Conservation (phyloP, 2,113 vertebrate genomes). For the Prinia subflava region DNA sequence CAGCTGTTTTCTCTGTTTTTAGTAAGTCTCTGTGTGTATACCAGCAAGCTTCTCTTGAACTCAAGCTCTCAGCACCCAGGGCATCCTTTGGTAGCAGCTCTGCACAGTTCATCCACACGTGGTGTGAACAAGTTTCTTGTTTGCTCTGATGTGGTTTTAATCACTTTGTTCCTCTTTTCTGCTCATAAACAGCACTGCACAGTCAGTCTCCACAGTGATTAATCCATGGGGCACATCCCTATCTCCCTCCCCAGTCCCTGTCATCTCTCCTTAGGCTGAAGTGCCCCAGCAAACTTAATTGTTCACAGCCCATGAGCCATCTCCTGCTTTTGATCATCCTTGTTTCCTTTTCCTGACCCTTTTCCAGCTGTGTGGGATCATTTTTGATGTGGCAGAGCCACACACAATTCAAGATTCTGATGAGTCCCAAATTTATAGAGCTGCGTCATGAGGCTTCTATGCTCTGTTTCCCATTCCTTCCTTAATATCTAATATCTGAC, state of each 20-base stretch:
- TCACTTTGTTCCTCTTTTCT: background rate
- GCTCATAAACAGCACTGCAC: background rate
- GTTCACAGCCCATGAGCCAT: background rate
- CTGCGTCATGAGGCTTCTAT: background rate
- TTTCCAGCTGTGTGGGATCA: background rate
- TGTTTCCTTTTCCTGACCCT: conserved; percentile 13
- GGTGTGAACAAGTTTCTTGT: background rate
- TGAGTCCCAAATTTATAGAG: background rate
- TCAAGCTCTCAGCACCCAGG: background rate
- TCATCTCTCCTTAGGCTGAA: background rate
- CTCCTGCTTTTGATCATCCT: background rate
- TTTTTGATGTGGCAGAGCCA: conserved; percentile 8
- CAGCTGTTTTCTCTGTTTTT: background rate
- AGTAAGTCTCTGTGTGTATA: background rate
- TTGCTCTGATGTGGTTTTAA: background rate
- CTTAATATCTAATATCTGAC: background rate
- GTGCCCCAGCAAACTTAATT: background rate
- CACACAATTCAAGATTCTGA: background rate
- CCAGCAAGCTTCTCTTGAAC: background rate
- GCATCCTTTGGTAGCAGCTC: background rate
- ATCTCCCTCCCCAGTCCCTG: background rate
- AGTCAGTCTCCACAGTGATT: background rate
- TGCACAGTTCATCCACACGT: background rate
- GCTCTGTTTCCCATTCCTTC: background rate
- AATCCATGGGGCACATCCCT: background rate